Evolutionary conservation across 1,140 invertebrate species (phyloP).

Genomic region (Pinna nobilis): DNA sequence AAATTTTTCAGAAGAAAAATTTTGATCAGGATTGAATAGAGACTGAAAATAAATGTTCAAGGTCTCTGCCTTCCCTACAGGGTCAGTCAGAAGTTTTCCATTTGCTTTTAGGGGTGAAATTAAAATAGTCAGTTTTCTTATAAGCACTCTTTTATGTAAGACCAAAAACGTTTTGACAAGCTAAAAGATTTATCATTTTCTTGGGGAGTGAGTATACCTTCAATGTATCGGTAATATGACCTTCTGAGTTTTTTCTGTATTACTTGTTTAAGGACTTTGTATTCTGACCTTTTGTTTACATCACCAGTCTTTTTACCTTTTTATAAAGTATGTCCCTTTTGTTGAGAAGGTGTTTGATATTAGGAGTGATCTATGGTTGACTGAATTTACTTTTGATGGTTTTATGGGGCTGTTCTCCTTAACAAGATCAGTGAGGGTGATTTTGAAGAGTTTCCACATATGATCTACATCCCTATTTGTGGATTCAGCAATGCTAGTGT

Average conservation of each 20-base stretch:
- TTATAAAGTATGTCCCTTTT: slow-evolving; percentile 21
- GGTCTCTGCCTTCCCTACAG: slow-evolving; percentile 14
- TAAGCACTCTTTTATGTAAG: slow-evolving; percentile 19
- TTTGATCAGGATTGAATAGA: background rate
- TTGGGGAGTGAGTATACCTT: background rate
- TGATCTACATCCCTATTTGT: too few species aligned
- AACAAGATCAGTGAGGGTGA: too few species aligned
- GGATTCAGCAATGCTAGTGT: too few species aligned
- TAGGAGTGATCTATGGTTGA: too few species aligned
- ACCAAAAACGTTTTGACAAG: slow-evolving; percentile 8
- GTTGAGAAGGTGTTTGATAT: too few species aligned
- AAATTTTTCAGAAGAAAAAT: background rate
- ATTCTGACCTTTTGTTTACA: background rate
- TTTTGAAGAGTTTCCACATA: too few species aligned
- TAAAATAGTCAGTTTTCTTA: background rate
- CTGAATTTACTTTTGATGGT: too few species aligned
- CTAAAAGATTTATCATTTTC: slow-evolving; percentile 1
- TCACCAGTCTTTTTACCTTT: slow-evolving; percentile 23
- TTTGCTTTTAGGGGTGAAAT: slow-evolving; percentile 14
- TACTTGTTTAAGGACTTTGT: slow-evolving; percentile 3
- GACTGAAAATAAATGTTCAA: slow-evolving; percentile 4
- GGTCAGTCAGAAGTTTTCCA: background rate
- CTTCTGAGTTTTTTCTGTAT: slow-evolving; percentile 15
- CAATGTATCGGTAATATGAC: slow-evolving; percentile 24
- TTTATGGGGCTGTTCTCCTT: too few species aligned